Percentiles rank a stretch among this genome's conserved stretches.
Evolutionary conservation across 2,113 vertebrate species (phyloP).

Genomic region (Indri indri): DNA sequence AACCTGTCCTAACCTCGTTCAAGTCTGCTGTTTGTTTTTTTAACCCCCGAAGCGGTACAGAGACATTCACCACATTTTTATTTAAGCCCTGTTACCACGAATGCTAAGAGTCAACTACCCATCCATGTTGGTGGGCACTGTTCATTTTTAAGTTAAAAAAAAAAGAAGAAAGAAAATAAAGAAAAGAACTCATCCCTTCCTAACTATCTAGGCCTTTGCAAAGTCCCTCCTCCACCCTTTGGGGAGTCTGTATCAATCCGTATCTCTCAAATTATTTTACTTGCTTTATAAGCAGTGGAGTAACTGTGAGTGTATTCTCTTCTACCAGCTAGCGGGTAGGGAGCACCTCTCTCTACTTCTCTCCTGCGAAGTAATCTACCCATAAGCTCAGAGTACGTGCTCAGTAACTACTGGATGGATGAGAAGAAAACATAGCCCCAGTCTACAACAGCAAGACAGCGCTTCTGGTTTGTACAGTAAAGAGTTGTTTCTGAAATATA

Average conservation of each 20-base stretch:
- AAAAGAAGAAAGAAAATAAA: neutral
- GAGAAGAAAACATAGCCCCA: neutral
- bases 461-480: neutral
- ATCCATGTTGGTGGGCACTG: neutral
- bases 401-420: neutral
- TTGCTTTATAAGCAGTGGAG: neutral
- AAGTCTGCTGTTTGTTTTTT: neutral
- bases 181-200: neutral
- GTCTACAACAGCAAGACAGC: accelerated
- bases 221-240: neutral
- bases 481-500: neutral
- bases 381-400: accelerated
- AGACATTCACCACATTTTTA: neutral
- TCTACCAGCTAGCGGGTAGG: neutral
- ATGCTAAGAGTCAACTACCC: neutral
- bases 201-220: neutral
- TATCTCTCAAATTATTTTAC: neutral
- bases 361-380: neutral
- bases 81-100: neutral
- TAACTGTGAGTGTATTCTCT: neutral
- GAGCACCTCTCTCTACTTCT: neutral
- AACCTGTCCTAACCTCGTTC: neutral
- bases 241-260: neutral
- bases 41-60: neutral
- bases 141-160: neutral